phyloP scores from a whole-genome alignment of 2,113 vertebrate genomes.

The Pelusios castaneus region DNA sequence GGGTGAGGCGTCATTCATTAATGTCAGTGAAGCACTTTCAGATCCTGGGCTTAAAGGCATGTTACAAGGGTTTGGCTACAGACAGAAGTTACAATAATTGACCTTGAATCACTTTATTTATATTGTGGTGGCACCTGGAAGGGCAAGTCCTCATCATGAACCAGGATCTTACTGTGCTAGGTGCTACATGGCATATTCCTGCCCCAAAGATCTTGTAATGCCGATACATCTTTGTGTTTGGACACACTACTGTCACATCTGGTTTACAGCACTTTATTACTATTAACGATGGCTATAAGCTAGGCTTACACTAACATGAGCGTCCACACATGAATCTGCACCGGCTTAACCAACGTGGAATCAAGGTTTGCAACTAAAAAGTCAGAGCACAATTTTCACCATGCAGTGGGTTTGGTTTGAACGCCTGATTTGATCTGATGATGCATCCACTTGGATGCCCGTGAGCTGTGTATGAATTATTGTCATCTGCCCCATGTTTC shows the following conservation, averaged over 20 bases:
- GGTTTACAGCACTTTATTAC: neutral
- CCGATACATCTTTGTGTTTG: neutral
- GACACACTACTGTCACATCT: neutral
- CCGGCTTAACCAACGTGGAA: neutral
- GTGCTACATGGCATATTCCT: neutral
- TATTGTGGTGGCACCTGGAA: neutral
- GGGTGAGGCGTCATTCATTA: neutral
- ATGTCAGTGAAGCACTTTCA: neutral
- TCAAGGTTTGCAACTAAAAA: neutral
- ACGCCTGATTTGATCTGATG: neutral
- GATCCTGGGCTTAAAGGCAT: neutral
- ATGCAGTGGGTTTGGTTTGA: neutral
- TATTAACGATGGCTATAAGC: too few relatives aligned
- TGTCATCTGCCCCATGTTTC: neutral
- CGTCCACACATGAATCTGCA: neutral
- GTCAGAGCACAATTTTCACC: too few relatives aligned
- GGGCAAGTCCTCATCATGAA: neutral
- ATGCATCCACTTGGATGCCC: neutral
- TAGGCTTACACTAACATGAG: neutral
- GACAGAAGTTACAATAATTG: neutral
- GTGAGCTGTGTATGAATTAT: neutral
- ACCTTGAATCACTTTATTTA: neutral
- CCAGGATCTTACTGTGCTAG: neutral
- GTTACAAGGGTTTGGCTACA: neutral
- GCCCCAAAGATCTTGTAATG: neutral